phyloP scores from a whole-genome alignment of 2,888 invertebrate genomes.

The Lingula anatina region DNA sequence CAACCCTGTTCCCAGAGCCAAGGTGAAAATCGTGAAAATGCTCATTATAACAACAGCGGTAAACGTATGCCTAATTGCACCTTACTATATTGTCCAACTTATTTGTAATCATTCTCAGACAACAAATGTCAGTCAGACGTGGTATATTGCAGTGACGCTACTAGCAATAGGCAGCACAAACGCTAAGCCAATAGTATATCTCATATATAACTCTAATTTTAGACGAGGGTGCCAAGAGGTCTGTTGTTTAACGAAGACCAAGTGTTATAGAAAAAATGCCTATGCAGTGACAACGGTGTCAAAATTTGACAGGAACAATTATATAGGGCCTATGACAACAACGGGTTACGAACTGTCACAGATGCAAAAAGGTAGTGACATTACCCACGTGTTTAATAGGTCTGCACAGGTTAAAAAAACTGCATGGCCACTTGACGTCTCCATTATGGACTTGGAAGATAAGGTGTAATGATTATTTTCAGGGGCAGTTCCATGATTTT shows the following conservation, averaged over 20 bases:
- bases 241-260: constrained; percentile 43
- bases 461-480: too few relatives aligned
- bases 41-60: constrained; percentile 28
- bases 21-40: constrained; percentile 47
- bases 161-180: constrained; percentile 21
- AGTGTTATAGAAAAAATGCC: constrained; percentile 40
- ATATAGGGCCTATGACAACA: constrained; percentile 33
- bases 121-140: constrained; percentile 9
- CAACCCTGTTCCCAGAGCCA: constrained; percentile 41
- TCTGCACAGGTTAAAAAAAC: constrained; percentile 18
- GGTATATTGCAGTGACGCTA: constrained; percentile 23
- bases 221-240: constrained; percentile 47
- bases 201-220: constrained; percentile 44
- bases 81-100: constrained; percentile 25
- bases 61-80: constrained; percentile 18
- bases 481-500: too few relatives aligned
- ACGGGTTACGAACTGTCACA: too few relatives aligned
- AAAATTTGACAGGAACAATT: constrained; percentile 37
- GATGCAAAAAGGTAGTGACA: too few relatives aligned
- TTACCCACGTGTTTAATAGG: constrained; percentile 27
- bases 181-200: constrained; percentile 38
- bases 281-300: constrained; percentile 46
- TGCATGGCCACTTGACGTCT: constrained; percentile 21
- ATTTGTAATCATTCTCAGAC: constrained; percentile 17
- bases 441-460: too few relatives aligned